Evolutionary conservation across 2,797 vertebrate genomes (phyloP).

Genomic region (Oceanodroma leucorhoa): DNA sequence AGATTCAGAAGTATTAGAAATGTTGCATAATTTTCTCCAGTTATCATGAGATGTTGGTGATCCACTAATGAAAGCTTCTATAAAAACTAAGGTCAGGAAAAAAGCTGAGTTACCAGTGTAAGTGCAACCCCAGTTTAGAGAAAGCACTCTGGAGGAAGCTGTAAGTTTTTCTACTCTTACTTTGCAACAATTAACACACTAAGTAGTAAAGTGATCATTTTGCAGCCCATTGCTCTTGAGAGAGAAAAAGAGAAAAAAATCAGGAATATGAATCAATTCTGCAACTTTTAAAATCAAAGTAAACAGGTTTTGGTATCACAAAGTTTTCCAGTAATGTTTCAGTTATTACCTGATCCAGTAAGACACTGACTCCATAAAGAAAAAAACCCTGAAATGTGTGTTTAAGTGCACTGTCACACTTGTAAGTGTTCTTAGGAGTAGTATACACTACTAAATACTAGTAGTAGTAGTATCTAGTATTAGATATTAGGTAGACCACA

Average conservation of each 20-base stretch:
- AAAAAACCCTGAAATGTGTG: neutral
- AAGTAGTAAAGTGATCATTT: neutral
- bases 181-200: neutral
- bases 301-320: neutral
- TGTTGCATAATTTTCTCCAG: neutral
- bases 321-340: neutral
- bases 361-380: neutral
- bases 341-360: neutral
- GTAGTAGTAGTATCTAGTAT: neutral
- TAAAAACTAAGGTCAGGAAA: neutral
- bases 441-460: neutral
- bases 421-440: neutral
- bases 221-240: neutral
- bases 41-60: neutral
- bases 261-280: neutral
- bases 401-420: neutral
- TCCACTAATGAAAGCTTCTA: neutral
- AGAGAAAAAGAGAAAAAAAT: neutral
- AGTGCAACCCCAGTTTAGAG: neutral
- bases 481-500: neutral
- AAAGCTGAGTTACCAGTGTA: neutral
- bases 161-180: neutral
- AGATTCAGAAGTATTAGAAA: neutral
- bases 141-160: neutral
- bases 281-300: neutral